Conservation (phyloP, 1,140 invertebrate genomes). For the Sesamia nonagrioides region DNA sequence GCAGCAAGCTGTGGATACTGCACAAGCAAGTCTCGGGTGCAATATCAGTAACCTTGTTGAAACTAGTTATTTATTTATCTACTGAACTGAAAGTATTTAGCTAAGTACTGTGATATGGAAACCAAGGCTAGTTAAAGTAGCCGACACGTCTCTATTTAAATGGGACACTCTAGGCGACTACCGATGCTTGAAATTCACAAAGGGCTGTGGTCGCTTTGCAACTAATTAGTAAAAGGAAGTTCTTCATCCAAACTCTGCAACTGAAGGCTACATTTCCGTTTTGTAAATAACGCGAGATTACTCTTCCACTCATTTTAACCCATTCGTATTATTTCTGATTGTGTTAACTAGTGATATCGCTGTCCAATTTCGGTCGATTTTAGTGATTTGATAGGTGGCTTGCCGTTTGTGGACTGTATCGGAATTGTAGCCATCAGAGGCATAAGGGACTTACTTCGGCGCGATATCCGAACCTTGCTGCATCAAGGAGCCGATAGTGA, state of each 20-base stretch:
- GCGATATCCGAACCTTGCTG: constrained; percentile 97
- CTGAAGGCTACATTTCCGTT: constrained; percentile 71
- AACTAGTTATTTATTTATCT: constrained; percentile 69
- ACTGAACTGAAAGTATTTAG: constrained; percentile 72
- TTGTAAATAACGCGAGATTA: constrained; percentile 48
- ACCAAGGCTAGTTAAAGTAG: constrained; percentile 71
- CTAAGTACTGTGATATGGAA: constrained; percentile 75
- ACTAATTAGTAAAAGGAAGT: constrained; percentile 80
- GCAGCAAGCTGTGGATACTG: constrained; percentile 86
- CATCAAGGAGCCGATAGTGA: constrained; percentile 96
- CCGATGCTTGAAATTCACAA: constrained; percentile 83
- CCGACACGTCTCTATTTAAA: constrained; percentile 77
- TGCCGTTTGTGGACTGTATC: constrained; percentile 5
- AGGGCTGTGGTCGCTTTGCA: constrained; percentile 82
- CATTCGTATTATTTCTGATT: constrained; percentile 29
- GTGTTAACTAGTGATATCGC: constrained; percentile 7
- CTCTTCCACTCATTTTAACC: constrained; percentile 35
- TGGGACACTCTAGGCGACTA: constrained; percentile 69
- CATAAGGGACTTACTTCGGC: constrained; percentile 89
- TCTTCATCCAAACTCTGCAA: constrained; percentile 67
- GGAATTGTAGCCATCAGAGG: constrained; percentile 68
- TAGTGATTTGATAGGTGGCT: constrained; percentile 1
- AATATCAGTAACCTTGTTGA: constrained; percentile 11
- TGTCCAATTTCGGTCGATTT: constrained; percentile 6
- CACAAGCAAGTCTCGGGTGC: constrained; percentile 66